phyloP scores from a whole-genome alignment of 2,888 invertebrate species.

The Eupithecia pulchellata region DNA sequence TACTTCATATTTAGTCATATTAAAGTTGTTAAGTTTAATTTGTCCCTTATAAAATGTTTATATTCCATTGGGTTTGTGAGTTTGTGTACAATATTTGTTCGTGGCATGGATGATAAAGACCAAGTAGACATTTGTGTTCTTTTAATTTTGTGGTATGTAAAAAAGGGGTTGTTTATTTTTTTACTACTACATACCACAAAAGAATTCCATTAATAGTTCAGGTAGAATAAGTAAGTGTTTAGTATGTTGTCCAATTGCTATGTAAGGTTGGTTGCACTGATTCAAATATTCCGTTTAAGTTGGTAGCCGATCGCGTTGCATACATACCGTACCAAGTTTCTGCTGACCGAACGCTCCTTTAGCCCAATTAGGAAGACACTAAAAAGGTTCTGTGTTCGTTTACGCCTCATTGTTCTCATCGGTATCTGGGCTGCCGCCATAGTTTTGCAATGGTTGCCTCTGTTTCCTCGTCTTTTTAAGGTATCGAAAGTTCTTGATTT shows the following conservation, averaged over 20 bases:
- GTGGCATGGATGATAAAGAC: neutral
- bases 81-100: conserved; percentile 2
- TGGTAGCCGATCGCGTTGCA: conserved; percentile 76
- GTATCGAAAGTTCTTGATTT: conserved; percentile 82
- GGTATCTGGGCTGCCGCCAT: conserved; percentile 74
- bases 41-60: conserved; percentile 43
- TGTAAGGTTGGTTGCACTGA: conserved; percentile 66
- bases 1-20: conserved; percentile 47
- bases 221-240: neutral
- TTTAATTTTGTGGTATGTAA: neutral
- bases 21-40: conserved; percentile 47
- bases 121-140: neutral
- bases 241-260: neutral
- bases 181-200: neutral
- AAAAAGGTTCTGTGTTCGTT: conserved; percentile 78
- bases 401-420: conserved; percentile 77
- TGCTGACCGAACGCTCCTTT: conserved; percentile 64
- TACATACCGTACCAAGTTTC: conserved; percentile 82
- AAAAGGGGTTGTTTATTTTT: neutral
- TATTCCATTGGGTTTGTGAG: conserved; percentile 32
- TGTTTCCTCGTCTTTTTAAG: conserved; percentile 80
- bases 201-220: neutral
- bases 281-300: conserved; percentile 82
- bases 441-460: conserved; percentile 69
- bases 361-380: conserved; percentile 81